These are phyloP conservation scores for Eilema depressum DNA, from an alignment of 2,888 invertebrate genomes.

Conservation along the genomic window DNA sequence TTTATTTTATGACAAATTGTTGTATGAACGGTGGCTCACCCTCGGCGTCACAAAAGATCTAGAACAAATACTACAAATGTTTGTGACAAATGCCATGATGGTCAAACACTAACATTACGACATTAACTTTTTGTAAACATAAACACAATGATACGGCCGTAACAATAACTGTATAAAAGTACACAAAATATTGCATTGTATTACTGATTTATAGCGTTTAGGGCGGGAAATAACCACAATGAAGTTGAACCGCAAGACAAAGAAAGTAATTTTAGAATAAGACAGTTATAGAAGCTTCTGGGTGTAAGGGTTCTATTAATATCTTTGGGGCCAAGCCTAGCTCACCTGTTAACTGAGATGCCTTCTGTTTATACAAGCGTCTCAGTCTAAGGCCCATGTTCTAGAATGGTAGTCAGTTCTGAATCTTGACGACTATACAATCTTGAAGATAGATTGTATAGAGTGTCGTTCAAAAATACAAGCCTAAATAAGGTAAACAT, in stretches of 20 bases:
- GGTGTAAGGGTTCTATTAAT: neutral
- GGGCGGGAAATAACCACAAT: slow-evolving; percentile 46
- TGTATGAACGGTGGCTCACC: slow-evolving; percentile 72
- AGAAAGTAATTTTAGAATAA: slow-evolving; percentile 38
- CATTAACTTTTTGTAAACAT: slow-evolving; percentile 77
- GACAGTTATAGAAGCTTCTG: slow-evolving; percentile 21
- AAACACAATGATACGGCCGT: slow-evolving; percentile 74
- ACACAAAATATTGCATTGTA: slow-evolving; percentile 76
- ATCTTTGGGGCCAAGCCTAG: neutral
- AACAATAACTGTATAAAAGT: slow-evolving; percentile 71
- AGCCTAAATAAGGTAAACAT: no score
- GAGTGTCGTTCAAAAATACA: no score
- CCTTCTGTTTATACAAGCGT: no score
- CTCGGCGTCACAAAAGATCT: slow-evolving; percentile 76
- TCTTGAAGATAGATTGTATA: no score
- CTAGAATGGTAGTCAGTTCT: no score
- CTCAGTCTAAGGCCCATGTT: no score
- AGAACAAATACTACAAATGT: slow-evolving; percentile 76
- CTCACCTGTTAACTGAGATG: neutral
- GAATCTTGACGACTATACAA: no score
- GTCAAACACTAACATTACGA: slow-evolving; percentile 75
- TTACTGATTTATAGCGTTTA: slow-evolving; percentile 73
- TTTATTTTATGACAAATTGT: slow-evolving; percentile 87
- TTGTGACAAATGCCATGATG: slow-evolving; percentile 74
- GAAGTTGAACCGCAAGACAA: slow-evolving; percentile 41